A percentile compares a stretch with the other conserved stretches of the same genome.
phyloP scores from a whole-genome alignment of 2,113 vertebrate species.

The Eubucco bourcierii region DNA sequence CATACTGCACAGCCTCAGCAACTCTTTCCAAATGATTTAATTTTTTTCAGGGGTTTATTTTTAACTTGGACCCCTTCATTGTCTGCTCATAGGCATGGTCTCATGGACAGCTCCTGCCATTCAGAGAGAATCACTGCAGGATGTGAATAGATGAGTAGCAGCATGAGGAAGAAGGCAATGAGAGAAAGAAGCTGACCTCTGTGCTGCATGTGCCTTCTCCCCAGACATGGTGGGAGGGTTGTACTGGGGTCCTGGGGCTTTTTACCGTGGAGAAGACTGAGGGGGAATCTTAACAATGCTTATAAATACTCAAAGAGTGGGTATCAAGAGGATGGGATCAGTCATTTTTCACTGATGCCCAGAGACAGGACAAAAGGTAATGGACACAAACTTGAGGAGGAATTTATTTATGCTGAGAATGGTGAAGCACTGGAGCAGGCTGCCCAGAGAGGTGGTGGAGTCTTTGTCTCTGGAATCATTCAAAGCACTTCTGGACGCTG shows the following conservation, averaged over 20 bases:
- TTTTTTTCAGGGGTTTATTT: neutral
- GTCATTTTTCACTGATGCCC: too few relatives aligned
- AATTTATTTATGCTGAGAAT: too few relatives aligned
- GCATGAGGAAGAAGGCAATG: rapidly evolving
- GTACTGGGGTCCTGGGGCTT: neutral
- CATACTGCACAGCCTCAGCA: neutral
- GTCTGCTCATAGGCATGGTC: neutral
- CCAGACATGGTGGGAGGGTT: rapidly evolving
- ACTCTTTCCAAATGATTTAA: rapidly evolving
- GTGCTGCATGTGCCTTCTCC: neutral
- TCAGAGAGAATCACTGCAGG: neutral
- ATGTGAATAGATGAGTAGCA: rapidly evolving
- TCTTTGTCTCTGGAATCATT: too few relatives aligned
- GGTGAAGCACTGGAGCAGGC: too few relatives aligned
- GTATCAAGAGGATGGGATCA: too few relatives aligned
- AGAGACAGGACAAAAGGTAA: too few relatives aligned
- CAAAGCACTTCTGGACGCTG: too few relatives aligned
- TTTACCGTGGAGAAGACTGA: too few relatives aligned
- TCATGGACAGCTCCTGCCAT: rapidly evolving
- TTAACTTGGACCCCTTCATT: neutral
- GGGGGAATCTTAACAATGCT: too few relatives aligned
- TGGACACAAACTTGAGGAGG: too few relatives aligned
- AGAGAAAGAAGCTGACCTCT: neutral
- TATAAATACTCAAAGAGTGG: too few relatives aligned
- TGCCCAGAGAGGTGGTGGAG: too few relatives aligned